Conservation (phyloP, 2,113 vertebrate species). For the Pygoscelis antarcticus region DNA sequence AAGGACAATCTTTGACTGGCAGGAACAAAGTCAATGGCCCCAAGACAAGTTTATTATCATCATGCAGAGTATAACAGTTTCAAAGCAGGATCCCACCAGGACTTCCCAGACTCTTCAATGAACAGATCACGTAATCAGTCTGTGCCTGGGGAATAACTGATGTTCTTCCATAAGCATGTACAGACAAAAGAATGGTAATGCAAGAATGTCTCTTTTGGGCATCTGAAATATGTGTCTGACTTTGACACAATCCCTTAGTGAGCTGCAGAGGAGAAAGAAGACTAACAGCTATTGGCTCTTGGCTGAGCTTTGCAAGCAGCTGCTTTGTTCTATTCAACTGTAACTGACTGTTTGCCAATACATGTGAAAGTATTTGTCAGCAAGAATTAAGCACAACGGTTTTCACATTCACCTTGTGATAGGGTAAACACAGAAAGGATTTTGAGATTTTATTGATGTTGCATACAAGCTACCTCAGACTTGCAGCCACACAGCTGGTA, state of each 20-base stretch:
- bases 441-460: constrained; percentile 4
- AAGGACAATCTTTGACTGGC: neutral
- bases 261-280: constrained; percentile 26
- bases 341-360: constrained; percentile 58
- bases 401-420: constrained; percentile 56
- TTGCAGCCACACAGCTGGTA: neutral
- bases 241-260: neutral
- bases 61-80: neutral
- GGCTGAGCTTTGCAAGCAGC: neutral
- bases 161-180: neutral
- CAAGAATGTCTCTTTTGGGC: neutral
- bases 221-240: constrained; percentile 1
- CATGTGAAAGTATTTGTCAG: constrained; percentile 59
- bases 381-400: constrained; percentile 50
- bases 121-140: neutral
- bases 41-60: neutral
- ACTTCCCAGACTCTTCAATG: neutral
- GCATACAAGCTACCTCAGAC: neutral
- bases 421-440: neutral
- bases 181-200: neutral
- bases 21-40: neutral
- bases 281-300: constrained; percentile 51
- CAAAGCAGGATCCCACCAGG: neutral
- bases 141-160: neutral
- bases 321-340: constrained; percentile 45